Base-by-base conservation (phyloP, 2,888 invertebrate genomes). In the Norana najaformis region DNA sequence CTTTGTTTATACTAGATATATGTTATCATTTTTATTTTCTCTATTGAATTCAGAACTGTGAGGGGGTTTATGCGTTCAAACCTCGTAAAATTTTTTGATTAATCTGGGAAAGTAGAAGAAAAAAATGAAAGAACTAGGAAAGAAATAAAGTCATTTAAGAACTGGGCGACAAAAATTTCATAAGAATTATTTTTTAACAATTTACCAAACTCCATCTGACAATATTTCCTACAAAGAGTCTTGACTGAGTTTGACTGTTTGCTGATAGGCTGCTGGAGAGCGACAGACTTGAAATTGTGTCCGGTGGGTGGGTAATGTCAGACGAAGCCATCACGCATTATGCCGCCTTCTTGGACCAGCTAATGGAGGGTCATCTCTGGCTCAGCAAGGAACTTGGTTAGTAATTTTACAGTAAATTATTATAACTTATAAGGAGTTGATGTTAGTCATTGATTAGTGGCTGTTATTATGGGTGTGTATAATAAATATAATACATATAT, bases 231-330 rank as follows among this genome's bases (percentile, higher is more conserved):
- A n/a, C n/a, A n/a, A 3, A n/a, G 30, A n/a, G 6, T n/a, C 8
- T n/a, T 69, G 69, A 69, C n/a, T 69, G 69, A n/a, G 11, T 69
- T 30, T 69, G 69, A 69, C n/a, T 69, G 69, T 69, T n/a, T 69
- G 69, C 8, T 69, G 69, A n/a, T 69, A 92, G 91, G 36, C 34
- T 92, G 38, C 30, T 92, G 16, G 30, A 30, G 16, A 47, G 47
- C 30, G 91, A 91, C 23, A 91, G 90, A 88, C 90, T 92, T 83
- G 92, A 92, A 89, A 88, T 92, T 85, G 88, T 92, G 39, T 91
- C 91, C 11, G 92, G 92, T 0, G 92, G 92, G 23, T 91, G 91
- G 92, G 92, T 92, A 35, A 91, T 92, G 91, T 89, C 91, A 3
- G 92, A 92, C 36, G 92, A 92, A 90, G 92, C 92, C 11, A 89